These are phyloP conservation scores for Channa argus DNA, from an alignment of 2,113 vertebrate species.

Conservation along the genomic window DNA sequence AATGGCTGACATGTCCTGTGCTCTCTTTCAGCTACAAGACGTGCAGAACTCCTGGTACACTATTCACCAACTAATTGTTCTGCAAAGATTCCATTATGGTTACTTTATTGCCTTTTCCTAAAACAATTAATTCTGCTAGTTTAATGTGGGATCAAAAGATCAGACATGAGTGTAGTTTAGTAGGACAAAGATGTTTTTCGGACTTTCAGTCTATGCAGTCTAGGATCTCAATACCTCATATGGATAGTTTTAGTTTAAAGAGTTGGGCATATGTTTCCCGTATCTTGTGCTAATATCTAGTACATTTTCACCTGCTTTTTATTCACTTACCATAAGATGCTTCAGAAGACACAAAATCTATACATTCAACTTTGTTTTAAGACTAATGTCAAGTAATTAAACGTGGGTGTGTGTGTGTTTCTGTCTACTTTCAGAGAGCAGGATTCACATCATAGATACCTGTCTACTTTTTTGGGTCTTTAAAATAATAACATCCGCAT, in stretches of 20 bases:
- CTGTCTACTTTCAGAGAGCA: neutral
- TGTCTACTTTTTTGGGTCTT: too few relatives aligned
- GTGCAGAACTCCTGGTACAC: neutral
- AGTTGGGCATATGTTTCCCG: too few relatives aligned
- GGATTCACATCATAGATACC: neutral
- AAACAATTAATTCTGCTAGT: neutral
- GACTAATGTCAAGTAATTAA: too few relatives aligned
- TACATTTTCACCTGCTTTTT: neutral
- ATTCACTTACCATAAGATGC: neutral
- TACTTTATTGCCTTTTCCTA: neutral
- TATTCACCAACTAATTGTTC: too few relatives aligned
- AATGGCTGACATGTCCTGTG: neutral
- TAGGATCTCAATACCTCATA: neutral
- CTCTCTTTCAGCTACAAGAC: conserved; percentile 9
- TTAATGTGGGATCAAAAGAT: neutral
- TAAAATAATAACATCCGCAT: too few relatives aligned
- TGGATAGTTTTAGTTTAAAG: neutral
- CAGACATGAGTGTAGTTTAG: neutral
- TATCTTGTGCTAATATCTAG: neutral
- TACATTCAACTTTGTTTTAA: neutral
- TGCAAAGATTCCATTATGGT: too few relatives aligned
- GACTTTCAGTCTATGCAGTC: neutral
- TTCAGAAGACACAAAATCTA: neutral
- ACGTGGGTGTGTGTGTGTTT: neutral
- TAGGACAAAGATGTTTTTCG: neutral